Percentiles rank a stretch among this genome's conserved stretches.
Evolutionary conservation across 2,797 vertebrate genomes (phyloP).

Genomic region (Sparus aurata): DNA sequence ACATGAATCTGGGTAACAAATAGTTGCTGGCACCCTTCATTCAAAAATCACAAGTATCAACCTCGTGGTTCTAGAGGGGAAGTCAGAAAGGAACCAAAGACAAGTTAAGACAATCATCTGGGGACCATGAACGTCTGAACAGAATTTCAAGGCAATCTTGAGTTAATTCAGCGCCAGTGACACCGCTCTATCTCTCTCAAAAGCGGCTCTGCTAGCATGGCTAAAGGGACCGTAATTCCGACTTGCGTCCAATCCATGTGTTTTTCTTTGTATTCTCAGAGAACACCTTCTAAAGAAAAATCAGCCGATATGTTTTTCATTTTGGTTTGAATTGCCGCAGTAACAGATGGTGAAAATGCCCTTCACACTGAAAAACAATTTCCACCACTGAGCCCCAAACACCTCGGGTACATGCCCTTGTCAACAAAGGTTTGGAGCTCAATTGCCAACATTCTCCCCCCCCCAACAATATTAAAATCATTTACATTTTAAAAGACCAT

Average conservation of each 20-base stretch:
- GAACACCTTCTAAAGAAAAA: neutral
- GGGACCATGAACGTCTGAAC: neutral
- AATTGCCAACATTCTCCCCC: neutral
- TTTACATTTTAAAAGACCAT: conserved; percentile 56
- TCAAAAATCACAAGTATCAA: neutral
- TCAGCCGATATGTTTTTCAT: conserved; percentile 11
- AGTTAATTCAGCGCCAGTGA: conserved; percentile 4
- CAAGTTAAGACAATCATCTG: neutral
- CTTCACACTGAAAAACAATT: conserved; percentile 46
- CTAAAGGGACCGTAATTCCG: neutral
- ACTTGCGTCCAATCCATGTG: neutral
- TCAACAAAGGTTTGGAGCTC: conserved; percentile 22
- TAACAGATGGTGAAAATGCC: conserved; percentile 40
- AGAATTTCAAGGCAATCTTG: neutral
- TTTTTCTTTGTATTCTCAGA: neutral
- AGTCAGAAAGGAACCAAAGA: neutral
- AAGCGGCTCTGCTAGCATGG: neutral
- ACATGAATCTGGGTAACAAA: neutral
- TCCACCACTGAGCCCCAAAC: conserved; percentile 23
- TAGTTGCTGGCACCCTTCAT: neutral
- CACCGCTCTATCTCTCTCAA: too few species aligned
- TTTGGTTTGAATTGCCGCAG: conserved; percentile 22
- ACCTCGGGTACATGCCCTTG: conserved; percentile 1
- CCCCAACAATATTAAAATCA: conserved; percentile 19
- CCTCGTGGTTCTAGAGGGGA: neutral